These are phyloP conservation scores for Scatophagus argus DNA, from an alignment of 2,113 vertebrate genomes.

Conservation along the genomic window DNA sequence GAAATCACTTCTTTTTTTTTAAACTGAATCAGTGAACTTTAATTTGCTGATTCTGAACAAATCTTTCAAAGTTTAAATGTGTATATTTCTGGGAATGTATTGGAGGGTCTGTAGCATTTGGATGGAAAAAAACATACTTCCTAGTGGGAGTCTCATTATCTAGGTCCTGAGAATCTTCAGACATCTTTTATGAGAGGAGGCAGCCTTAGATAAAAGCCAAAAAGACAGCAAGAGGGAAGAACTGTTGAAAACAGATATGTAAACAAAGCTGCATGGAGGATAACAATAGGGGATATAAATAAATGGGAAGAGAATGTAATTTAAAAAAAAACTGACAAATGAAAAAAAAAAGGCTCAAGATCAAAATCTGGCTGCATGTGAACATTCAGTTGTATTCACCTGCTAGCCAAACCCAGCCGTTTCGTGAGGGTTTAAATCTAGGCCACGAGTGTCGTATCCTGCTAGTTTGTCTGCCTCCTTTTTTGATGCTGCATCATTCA, in stretches of 20 bases:
- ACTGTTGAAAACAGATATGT: conserved; percentile 20
- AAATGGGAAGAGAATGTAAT: neutral
- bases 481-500: conserved; percentile 66
- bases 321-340: conserved; percentile 38
- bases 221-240: neutral
- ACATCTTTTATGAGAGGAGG: conserved; percentile 23
- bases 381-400: conserved; percentile 19
- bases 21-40: conserved; percentile 29
- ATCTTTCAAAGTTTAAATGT: conserved; percentile 43
- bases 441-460: conserved; percentile 55
- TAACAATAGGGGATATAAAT: conserved; percentile 18
- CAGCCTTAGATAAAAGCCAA: neutral
- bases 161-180: neutral
- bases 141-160: conserved; percentile 44
- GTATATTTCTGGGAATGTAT: neutral
- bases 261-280: conserved; percentile 23
- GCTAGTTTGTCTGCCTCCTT: conserved; percentile 59
- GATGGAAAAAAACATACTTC: neutral
- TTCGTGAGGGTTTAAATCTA: conserved; percentile 68
- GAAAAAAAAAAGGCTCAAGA: conserved; percentile 13
- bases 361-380: neutral
- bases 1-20: conserved; percentile 9
- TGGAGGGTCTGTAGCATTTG: neutral
- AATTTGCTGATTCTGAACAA: conserved; percentile 54
- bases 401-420: conserved; percentile 9